A percentile compares a stretch with the other conserved stretches of the same genome.
These are phyloP conservation scores for Fissipunctia ypsillon DNA, from an alignment of 2,888 invertebrate species.

Conservation along the genomic window DNA sequence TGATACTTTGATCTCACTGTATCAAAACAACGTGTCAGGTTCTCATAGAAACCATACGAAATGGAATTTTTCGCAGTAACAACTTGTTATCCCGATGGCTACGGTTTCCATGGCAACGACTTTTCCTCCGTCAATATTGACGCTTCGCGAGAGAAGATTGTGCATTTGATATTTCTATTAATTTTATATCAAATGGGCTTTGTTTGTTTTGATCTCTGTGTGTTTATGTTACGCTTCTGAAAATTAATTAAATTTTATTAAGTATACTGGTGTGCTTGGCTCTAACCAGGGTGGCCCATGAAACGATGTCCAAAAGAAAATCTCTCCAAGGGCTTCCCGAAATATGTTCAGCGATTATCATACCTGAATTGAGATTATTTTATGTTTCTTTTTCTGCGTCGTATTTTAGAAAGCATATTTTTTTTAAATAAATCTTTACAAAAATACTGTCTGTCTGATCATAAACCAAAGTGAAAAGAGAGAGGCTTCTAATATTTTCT, in stretches of 20 bases:
- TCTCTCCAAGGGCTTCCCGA: too few species aligned
- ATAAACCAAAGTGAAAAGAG: too few species aligned
- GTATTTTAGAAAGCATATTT: too few species aligned
- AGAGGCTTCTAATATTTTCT: too few species aligned
- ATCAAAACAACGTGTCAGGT: slow-evolving; percentile 14
- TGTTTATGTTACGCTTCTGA: background rate
- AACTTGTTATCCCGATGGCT: slow-evolving; percentile 20
- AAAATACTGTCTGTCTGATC: too few species aligned
- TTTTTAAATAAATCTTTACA: too few species aligned
- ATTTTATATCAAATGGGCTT: slow-evolving; percentile 11
- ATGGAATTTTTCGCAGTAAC: background rate
- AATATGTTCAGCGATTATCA: too few species aligned
- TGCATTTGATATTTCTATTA: slow-evolving; percentile 21
- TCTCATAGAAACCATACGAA: slow-evolving; percentile 15
- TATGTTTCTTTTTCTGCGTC: too few species aligned
- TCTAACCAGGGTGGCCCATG: too few species aligned
- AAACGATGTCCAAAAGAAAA: too few species aligned
- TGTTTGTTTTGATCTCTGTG: slow-evolving; percentile 4
- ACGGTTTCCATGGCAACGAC: slow-evolving; percentile 20
- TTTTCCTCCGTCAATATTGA: slow-evolving; percentile 33
- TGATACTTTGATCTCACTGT: slow-evolving; percentile 11
- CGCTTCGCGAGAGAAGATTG: background rate
- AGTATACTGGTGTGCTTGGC: background rate
- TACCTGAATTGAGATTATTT: too few species aligned
- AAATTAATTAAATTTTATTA: background rate